These are phyloP conservation scores for Sarcophaga bullata DNA, from an alignment of 1,140 invertebrate genomes.

Conservation along the genomic window DNA sequence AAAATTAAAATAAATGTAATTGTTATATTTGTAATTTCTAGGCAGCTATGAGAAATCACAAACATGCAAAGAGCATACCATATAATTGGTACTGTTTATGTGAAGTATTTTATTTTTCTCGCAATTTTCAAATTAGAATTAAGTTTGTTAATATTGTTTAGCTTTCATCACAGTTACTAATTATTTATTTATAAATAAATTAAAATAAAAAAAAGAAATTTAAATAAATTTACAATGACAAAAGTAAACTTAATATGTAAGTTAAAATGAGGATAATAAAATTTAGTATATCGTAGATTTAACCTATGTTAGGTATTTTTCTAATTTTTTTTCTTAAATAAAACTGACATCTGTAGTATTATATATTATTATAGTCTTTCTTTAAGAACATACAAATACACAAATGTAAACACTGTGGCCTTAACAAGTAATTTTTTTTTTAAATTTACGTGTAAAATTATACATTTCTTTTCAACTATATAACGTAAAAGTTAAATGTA, in stretches of 20 bases:
- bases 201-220: neutral
- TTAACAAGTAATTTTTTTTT: neutral
- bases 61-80: neutral
- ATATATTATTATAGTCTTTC: neutral
- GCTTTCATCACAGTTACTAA: conserved; percentile 28
- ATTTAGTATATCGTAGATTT: neutral
- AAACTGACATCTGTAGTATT: neutral
- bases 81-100: neutral
- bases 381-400: conserved; percentile 3
- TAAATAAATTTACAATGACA: neutral
- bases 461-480: neutral
- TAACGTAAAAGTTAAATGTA: neutral
- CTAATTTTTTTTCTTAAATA: neutral
- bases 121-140: neutral
- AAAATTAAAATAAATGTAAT: too few relatives aligned
- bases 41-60: too few relatives aligned
- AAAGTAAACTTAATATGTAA: neutral
- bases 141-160: conserved; percentile 25
- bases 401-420: neutral
- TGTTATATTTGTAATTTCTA: too few relatives aligned
- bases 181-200: conserved; percentile 33
- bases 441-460: neutral
- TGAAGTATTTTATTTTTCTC: neutral
- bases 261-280: neutral
- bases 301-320: conserved; percentile 23